These are phyloP conservation scores for Crax fasciolata DNA, from an alignment of 2,797 vertebrate genomes.

Conservation along the genomic window DNA sequence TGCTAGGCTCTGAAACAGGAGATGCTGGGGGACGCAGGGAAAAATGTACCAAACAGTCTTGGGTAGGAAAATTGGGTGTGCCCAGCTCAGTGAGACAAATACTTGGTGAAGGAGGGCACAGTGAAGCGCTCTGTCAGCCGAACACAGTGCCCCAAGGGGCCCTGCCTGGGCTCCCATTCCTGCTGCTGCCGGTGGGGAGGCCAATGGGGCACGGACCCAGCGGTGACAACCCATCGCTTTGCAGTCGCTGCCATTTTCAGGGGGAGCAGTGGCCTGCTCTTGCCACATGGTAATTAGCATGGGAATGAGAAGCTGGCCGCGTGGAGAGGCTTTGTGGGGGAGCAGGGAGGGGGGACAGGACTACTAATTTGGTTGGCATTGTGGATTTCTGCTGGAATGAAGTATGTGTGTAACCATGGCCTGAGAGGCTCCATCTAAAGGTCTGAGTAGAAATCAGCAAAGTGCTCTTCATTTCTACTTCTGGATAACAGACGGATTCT, in stretches of 20 bases:
- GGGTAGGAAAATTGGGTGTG: not conserved
- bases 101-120: not conserved
- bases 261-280: not conserved
- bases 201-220: not conserved
- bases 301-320: not conserved
- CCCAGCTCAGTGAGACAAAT: not conserved
- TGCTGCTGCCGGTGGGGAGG: not conserved
- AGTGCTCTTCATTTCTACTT: not conserved
- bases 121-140: not conserved
- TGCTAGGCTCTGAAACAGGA: not conserved
- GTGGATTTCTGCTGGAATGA: not conserved
- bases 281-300: fast-evolving
- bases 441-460: not conserved
- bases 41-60: not conserved
- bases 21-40: not conserved
- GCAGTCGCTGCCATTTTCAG: fast-evolving
- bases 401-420: not conserved
- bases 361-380: not conserved
- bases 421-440: not conserved
- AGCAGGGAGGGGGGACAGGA: not conserved
- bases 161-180: too few species aligned
- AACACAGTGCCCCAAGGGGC: not conserved
- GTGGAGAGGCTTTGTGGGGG: not conserved
- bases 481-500: fast-evolving
- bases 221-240: fast-evolving